Conservation (phyloP, 2,888 invertebrate species). For the Brachypterus glaber region DNA sequence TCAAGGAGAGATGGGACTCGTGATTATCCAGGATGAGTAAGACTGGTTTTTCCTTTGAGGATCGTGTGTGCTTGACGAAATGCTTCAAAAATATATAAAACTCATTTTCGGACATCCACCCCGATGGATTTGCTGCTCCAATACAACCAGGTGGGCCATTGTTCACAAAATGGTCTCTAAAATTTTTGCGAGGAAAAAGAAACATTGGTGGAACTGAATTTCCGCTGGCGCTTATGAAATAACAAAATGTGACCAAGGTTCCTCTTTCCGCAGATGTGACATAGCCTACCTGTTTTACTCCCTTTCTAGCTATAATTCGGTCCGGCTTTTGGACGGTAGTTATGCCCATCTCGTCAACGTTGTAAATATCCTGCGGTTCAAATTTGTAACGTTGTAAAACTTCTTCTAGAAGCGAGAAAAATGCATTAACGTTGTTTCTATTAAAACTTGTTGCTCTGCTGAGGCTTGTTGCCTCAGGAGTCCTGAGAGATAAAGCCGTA, state of each 20-base stretch:
- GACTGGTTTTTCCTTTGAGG: conserved; percentile 21
- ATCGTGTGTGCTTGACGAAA: conserved; percentile 24
- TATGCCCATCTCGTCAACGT: conserved; percentile 35
- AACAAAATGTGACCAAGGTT: conserved; percentile 24
- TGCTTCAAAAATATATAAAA: conserved; percentile 29
- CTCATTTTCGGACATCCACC: conserved; percentile 29
- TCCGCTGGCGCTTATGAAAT: conserved; percentile 25
- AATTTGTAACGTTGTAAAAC: conserved; percentile 23
- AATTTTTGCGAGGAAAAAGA: conserved; percentile 26
- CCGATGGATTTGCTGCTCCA: conserved; percentile 29
- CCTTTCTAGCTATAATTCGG: conserved; percentile 29
- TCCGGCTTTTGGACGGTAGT: conserved; percentile 36
- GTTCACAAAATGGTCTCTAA: conserved; percentile 17
- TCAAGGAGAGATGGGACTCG: conserved; percentile 21
- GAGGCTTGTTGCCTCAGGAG: conserved; percentile 21
- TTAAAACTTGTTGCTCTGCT: conserved; percentile 23
- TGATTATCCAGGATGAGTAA: conserved; percentile 31
- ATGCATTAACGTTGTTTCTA: conserved; percentile 19
- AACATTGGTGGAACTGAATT: conserved; percentile 28
- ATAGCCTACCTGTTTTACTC: conserved; percentile 28
- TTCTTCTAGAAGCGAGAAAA: conserved; percentile 24
- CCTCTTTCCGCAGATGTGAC: conserved; percentile 30
- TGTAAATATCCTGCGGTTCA: conserved; percentile 31
- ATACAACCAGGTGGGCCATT: conserved; percentile 27
- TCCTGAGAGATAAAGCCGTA: conserved; percentile 2